These are phyloP conservation scores for Ferrisia virgata DNA, from an alignment of 2,888 invertebrate genomes.

Conservation along the genomic window DNA sequence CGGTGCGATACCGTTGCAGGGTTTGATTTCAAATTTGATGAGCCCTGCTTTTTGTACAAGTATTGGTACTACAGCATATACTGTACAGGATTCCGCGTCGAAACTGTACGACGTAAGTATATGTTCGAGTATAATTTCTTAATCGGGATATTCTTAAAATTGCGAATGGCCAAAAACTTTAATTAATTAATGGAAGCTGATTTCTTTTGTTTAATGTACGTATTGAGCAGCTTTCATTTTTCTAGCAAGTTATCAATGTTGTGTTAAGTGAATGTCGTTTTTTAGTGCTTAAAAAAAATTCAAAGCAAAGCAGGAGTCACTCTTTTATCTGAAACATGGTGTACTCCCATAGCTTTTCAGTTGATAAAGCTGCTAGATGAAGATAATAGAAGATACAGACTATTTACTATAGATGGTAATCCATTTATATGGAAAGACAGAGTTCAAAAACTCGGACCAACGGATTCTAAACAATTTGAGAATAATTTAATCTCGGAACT, in stretches of 20 bases:
- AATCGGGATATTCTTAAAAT: too few relatives aligned
- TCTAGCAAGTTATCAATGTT: neutral
- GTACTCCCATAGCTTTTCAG: slow-evolving; percentile 58
- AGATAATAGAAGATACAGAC: neutral
- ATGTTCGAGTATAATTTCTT: too few relatives aligned
- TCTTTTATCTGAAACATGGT: slow-evolving; percentile 61
- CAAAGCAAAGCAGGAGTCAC: slow-evolving; percentile 55
- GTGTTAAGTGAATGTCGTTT: neutral
- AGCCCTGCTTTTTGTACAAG: slow-evolving; percentile 54
- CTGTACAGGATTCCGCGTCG: slow-evolving; percentile 35
- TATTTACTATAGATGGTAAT: slow-evolving; percentile 24
- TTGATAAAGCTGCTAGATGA: neutral
- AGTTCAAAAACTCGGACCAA: neutral
- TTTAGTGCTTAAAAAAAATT: slow-evolving; percentile 35
- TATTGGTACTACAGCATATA: slow-evolving; percentile 49
- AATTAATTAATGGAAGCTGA: too few relatives aligned
- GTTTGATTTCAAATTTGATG: slow-evolving; percentile 52
- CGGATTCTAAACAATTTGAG: neutral
- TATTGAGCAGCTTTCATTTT: neutral
- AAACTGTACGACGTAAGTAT: slow-evolving; percentile 47
- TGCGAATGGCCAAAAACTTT: too few relatives aligned
- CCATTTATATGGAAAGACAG: neutral
- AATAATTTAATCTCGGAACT: neutral
- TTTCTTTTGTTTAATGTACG: too few relatives aligned
- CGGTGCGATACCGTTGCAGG: slow-evolving; percentile 51